Conservation (phyloP, 2,113 vertebrate species). For the Pelodiscus sinensis region DNA sequence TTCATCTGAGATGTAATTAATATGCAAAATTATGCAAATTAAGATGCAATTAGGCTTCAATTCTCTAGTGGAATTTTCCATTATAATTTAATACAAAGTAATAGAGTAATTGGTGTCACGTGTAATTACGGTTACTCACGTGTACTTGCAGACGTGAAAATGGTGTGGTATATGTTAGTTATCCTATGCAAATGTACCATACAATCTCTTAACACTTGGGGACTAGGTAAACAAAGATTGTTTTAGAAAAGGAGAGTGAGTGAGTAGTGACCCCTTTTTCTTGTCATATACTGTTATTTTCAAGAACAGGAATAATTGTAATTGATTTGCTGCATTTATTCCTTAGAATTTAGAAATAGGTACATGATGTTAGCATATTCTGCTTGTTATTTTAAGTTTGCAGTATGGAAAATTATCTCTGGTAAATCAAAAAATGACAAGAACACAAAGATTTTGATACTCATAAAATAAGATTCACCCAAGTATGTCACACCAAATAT, state of each 20-base stretch:
- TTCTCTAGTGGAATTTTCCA: conserved; percentile 99
- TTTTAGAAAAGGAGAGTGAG: conserved; percentile 68
- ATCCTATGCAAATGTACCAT: conserved; percentile 96
- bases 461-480: neutral
- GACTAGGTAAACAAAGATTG: conserved; percentile 84
- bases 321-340: conserved; percentile 77
- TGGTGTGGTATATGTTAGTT: conserved; percentile 97
- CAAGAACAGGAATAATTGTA: conserved; percentile 76
- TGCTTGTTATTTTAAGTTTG: conserved; percentile 63
- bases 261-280: conserved; percentile 75
- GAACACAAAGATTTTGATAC: neutral
- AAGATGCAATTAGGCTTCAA: conserved; percentile 99
- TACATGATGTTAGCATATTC: conserved; percentile 42
- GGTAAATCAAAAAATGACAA: conserved; percentile 51
- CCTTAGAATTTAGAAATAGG: conserved; percentile 75
- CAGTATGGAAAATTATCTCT: conserved; percentile 56
- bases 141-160: conserved; percentile 99
- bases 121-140: conserved; percentile 99
- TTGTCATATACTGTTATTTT: conserved; percentile 75
- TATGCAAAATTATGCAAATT: conserved; percentile 99
- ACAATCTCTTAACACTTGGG: conserved; percentile 88
- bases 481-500: conserved; percentile 7
- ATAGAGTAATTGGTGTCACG: conserved; percentile 99
- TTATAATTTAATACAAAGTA: conserved; percentile 99
- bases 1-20: conserved; percentile 99